Conservation (phyloP, 2,113 vertebrate species). For the Zosterops lateralis region DNA sequence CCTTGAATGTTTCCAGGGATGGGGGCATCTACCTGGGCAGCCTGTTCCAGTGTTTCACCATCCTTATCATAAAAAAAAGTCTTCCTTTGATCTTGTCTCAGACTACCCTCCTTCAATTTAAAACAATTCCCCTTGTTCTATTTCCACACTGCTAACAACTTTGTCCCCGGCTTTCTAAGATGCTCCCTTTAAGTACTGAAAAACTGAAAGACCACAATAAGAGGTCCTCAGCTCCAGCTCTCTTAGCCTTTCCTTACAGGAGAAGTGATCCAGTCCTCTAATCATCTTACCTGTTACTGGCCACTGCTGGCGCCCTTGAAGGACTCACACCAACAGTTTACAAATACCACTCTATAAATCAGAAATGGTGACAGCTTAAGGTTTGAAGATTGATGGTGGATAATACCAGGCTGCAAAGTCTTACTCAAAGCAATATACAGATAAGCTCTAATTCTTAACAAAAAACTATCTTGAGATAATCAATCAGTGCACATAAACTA, state of each 20-base stretch:
- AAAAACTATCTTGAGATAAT: neutral
- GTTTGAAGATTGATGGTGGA: neutral
- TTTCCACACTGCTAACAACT: neutral
- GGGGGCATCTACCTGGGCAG: neutral
- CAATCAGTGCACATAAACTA: neutral
- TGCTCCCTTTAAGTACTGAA: neutral
- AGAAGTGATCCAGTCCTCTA: neutral
- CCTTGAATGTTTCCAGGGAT: neutral
- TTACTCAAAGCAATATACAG: neutral
- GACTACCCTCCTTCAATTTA: neutral
- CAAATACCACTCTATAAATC: neutral
- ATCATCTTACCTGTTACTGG: neutral
- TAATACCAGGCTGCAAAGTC: neutral
- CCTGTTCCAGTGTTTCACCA: neutral
- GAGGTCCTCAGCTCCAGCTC: neutral
- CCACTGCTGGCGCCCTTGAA: neutral
- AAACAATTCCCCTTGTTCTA: neutral
- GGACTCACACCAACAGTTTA: neutral
- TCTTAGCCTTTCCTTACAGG: neutral
- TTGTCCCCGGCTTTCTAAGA: neutral
- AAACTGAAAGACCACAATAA: neutral
- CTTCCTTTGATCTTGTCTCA: neutral
- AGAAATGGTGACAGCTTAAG: neutral
- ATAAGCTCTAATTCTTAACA: neutral
- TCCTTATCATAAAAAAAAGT: neutral